Evolutionary conservation across 1,140 invertebrate species (phyloP).

Genomic region (Lamellibrachia luymesi): DNA sequence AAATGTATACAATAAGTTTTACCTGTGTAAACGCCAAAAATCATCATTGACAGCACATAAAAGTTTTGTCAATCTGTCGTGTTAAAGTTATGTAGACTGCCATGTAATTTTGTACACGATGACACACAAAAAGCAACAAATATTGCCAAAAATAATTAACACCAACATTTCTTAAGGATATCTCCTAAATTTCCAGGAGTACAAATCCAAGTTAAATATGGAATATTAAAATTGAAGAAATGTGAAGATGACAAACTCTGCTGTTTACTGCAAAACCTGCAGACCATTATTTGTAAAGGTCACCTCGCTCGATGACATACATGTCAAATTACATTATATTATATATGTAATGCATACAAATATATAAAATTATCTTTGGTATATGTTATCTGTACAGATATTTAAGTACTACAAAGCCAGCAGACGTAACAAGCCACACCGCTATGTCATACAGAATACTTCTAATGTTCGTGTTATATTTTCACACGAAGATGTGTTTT

Average conservation of each 20-base stretch:
- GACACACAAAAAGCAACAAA: neutral
- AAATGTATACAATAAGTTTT: neutral
- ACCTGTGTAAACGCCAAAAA: neutral
- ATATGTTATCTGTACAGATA: neutral
- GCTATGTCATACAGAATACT: neutral
- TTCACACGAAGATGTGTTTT: neutral
- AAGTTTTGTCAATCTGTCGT: neutral
- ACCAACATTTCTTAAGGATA: neutral
- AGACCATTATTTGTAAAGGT: neutral
- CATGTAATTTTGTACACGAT: neutral
- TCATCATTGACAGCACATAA: neutral
- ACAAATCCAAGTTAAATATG: neutral
- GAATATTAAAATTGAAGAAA: neutral
- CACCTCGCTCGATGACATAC: neutral
- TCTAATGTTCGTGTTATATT: neutral
- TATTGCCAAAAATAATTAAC: neutral
- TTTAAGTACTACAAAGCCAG: neutral
- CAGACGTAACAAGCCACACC: neutral
- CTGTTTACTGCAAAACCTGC: neutral
- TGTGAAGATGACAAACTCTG: neutral
- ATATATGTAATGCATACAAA: neutral
- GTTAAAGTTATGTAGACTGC: neutral
- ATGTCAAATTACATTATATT: neutral
- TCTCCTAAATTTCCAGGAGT: neutral
- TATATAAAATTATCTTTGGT: neutral